Base-by-base conservation (phyloP, 2,797 vertebrate species). In the Sebastes nivosus region DNA sequence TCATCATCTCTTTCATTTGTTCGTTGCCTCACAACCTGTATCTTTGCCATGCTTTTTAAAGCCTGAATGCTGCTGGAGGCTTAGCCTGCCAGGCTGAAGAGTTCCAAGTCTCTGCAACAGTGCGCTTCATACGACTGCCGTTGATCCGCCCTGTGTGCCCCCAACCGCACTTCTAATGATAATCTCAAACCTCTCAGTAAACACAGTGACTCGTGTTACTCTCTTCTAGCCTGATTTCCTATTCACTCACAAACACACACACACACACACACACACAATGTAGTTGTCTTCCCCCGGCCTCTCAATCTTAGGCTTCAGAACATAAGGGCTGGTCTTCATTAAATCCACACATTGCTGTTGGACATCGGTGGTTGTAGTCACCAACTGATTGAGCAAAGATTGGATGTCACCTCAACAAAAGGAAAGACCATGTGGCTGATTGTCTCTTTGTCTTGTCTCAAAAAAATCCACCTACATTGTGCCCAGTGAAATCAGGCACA, bases 71-170 rank as follows among this genome's bases (percentile, higher is more conserved):
- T 65, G 85, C 60, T 71, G 13, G 68, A 79, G 72, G 80, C 82
- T 76, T 16, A 85, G 72, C 72, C 74, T 78, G 71, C 79, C 36
- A 59, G 69, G 52, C 77, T 79, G 55, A 57, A n/a, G 42, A 57
- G 11, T 72, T 79, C 27, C 57, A 61, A 73, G 77, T 73, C 79
- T 83, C 52, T 73, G 70, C 78, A 65, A 55, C 67, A 66, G 57
- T 77, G 69, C 71, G 25, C 52, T 75, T 30, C 27, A 8, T 77
- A 60, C 27, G 27, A 50, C 38, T 74, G 78, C 63, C 24, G 72
- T 85, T 82, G 67, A 85, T 89, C 79, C 80, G 63, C 64, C 25
- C 7, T 11, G 46, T 79, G 29, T 85, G 59, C 69, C 75, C 64
- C 70, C 66, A 80, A 36, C 63, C 60, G 57, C 58, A 77, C 77